phyloP scores from a whole-genome alignment of 1,140 invertebrate species.

The Hypothenemus hampei region DNA sequence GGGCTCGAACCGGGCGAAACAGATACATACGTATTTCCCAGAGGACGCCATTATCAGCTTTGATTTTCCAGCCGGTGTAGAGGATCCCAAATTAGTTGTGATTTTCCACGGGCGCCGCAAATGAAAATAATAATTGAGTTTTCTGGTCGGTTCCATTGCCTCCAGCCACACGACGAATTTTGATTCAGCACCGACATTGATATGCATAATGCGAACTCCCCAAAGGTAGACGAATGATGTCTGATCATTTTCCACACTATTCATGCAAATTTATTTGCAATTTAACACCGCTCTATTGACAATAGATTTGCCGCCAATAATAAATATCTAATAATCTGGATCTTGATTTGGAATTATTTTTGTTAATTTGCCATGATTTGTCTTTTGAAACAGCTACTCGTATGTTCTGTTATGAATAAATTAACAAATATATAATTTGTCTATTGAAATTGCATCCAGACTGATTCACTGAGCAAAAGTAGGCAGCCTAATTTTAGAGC shows the following conservation, averaged over 20 bases:
- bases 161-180: conserved; percentile 20
- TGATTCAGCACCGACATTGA: conserved; percentile 25
- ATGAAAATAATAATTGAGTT: conserved; percentile 28
- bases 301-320: too few relatives aligned
- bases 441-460: too few relatives aligned
- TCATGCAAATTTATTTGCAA: conserved; percentile 24
- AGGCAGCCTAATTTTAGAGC: too few relatives aligned
- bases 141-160: conserved; percentile 24
- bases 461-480: too few relatives aligned
- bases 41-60: conserved; percentile 21
- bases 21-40: conserved; percentile 9
- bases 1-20: neutral
- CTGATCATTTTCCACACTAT: conserved; percentile 13
- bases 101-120: conserved; percentile 23
- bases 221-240: conserved; percentile 16
- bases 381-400: too few relatives aligned
- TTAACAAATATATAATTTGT: too few relatives aligned
- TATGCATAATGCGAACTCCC: conserved; percentile 25
- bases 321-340: too few relatives aligned
- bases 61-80: conserved; percentile 23
- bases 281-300: too few relatives aligned
- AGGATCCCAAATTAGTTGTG: conserved; percentile 24
- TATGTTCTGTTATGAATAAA: too few relatives aligned
- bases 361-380: too few relatives aligned
- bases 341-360: too few relatives aligned